phyloP scores from a whole-genome alignment of 2,888 invertebrate species.

The Schrankia costaestrigalis region DNA sequence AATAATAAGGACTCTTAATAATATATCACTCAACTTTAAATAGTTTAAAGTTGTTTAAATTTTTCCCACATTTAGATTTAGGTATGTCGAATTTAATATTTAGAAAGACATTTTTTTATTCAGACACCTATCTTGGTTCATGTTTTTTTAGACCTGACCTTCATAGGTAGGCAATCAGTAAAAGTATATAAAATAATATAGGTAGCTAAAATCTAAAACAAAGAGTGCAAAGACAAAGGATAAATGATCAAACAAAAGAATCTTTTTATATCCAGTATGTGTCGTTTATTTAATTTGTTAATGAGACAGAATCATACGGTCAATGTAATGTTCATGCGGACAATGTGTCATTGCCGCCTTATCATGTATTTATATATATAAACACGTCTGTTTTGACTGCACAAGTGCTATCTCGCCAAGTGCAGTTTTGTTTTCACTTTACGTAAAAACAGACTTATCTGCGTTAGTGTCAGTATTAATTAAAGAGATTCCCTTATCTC shows the following conservation, averaged over 20 bases:
- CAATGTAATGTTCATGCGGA: conserved; percentile 53
- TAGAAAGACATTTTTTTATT: no score
- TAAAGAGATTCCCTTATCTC: conserved; percentile 46
- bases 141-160: no score
- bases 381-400: conserved; percentile 50
- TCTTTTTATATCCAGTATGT: conserved; percentile 8
- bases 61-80: no score
- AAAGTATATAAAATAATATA: no score
- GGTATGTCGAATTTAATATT: no score
- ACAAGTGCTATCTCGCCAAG: conserved; percentile 44
- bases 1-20: no score
- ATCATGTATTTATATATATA: conserved; percentile 62
- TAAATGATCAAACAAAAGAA: conserved; percentile 8
- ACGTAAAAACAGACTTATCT: conserved; percentile 55
- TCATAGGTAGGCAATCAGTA: no score
- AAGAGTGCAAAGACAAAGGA: conserved; percentile 4
- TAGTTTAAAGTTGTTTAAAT: no score
- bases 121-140: no score
- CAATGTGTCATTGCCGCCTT: conserved; percentile 71
- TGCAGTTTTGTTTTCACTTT: conserved; percentile 62
- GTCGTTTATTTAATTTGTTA: conserved; percentile 21
- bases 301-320: conserved; percentile 46
- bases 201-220: no score
- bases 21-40: no score
- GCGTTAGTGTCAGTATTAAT: conserved; percentile 41